Conservation (phyloP, 2,888 invertebrate species). For the Anodontia alba region DNA sequence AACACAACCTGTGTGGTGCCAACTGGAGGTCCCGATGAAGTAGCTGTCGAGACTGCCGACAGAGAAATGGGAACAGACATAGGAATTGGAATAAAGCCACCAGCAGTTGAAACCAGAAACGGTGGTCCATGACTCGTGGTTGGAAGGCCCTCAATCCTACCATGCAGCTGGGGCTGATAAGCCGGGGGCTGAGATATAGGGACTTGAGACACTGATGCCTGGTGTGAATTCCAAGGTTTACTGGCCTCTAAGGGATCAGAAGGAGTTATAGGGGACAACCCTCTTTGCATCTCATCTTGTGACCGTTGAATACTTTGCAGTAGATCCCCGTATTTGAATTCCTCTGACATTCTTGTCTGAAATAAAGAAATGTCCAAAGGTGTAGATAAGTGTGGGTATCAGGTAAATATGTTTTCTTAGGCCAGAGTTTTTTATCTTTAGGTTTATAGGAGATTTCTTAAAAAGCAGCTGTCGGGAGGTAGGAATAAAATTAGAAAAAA, state of each 20-base stretch:
- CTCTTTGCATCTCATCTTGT: conserved; percentile 49
- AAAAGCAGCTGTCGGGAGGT: too few species aligned
- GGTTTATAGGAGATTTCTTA: too few species aligned
- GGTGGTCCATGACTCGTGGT: background rate
- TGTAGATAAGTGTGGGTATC: too few species aligned
- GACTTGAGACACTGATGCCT: background rate
- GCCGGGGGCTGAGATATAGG: background rate
- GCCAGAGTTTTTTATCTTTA: too few species aligned
- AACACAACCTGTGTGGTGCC: conserved; percentile 48
- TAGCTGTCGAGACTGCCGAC: background rate
- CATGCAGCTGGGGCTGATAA: background rate
- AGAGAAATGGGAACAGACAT: conserved; percentile 7
- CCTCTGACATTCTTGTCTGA: conserved; percentile 42
- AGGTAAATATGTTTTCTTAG: too few species aligned
- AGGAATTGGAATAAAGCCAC: conserved; percentile 31
- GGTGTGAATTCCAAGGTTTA: conserved; percentile 31
- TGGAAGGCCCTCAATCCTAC: background rate
- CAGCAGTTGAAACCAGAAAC: background rate
- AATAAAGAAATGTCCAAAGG: background rate
- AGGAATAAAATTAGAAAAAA: too few species aligned
- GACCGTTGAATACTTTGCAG: conserved; percentile 51
- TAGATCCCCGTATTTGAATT: conserved; percentile 54
- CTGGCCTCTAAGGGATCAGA: conserved; percentile 35
- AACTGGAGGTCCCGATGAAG: background rate
- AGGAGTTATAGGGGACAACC: conserved; percentile 61